Percentiles rank a stretch among this genome's conserved stretches.
These are phyloP conservation scores for Zophobas atratus DNA, from an alignment of 1,140 invertebrate species.

Conservation along the genomic window DNA sequence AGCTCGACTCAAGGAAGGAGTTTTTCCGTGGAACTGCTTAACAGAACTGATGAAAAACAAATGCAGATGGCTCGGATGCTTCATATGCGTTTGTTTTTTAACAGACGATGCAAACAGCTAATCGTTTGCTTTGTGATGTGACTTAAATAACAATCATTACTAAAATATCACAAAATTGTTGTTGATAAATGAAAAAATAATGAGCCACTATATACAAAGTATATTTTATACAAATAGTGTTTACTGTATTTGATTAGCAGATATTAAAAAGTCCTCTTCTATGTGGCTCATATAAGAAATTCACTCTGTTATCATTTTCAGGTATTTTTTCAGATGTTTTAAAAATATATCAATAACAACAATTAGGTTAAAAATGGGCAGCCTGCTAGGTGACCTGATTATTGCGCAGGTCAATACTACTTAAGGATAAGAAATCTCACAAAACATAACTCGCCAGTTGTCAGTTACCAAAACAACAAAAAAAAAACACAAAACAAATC, in stretches of 20 bases:
- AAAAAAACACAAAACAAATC: conserved; percentile 54
- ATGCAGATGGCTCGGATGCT: conserved; percentile 25
- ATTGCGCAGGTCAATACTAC: conserved; percentile 36
- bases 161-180: conserved; percentile 70
- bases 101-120: conserved; percentile 61
- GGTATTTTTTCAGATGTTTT: conserved; percentile 63
- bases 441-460: conserved; percentile 56
- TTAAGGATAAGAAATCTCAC: conserved; percentile 61
- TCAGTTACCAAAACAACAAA: conserved; percentile 62
- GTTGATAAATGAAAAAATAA: conserved; percentile 68
- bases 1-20: conserved; percentile 15
- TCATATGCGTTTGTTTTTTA: conserved; percentile 55
- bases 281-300: conserved; percentile 61
- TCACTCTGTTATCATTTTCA: conserved; percentile 62
- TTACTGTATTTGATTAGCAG: conserved; percentile 48
- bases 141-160: conserved; percentile 68
- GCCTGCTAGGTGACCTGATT: conserved; percentile 42
- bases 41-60: conserved; percentile 61
- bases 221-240: conserved; percentile 56
- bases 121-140: conserved; percentile 65
- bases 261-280: conserved; percentile 59
- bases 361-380: conserved; percentile 51
- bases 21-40: conserved; percentile 52
- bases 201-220: conserved; percentile 64
- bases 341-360: conserved; percentile 62